Evolutionary conservation across 2,797 vertebrate species (phyloP).

Genomic region (Sternotherus odoratus): DNA sequence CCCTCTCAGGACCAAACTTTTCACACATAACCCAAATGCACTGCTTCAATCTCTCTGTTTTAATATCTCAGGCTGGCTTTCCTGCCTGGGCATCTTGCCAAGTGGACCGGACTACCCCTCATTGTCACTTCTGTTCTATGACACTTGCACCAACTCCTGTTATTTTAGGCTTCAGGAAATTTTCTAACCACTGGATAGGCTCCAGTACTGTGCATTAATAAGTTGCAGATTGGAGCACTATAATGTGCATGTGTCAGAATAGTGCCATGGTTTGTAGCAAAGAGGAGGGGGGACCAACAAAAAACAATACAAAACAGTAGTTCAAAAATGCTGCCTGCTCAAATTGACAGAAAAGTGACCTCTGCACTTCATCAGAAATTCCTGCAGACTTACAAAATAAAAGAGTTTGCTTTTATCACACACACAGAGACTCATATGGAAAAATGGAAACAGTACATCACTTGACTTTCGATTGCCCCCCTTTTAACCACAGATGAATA

Average conservation of each 20-base stretch:
- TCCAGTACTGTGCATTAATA: constrained; percentile 92
- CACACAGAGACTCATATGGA: constrained; percentile 87
- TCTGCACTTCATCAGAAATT: constrained; percentile 91
- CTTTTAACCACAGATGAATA: constrained; percentile 83
- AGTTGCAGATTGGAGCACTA: constrained; percentile 91
- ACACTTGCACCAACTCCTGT: constrained; percentile 80
- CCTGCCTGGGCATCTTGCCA: constrained; percentile 77
- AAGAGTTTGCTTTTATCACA: constrained; percentile 87
- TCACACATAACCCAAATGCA: constrained; percentile 62
- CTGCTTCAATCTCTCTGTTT: constrained; percentile 67
- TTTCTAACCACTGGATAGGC: constrained; percentile 86
- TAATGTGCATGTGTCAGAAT: constrained; percentile 86
- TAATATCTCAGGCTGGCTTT: constrained; percentile 79
- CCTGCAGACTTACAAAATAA: constrained; percentile 85
- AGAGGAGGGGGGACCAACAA: background rate
- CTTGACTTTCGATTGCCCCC: constrained; percentile 90
- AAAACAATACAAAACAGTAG: constrained; percentile 81
- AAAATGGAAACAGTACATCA: constrained; percentile 94
- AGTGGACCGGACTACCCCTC: constrained; percentile 73
- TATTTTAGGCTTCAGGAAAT: constrained; percentile 83
- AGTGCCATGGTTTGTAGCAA: constrained; percentile 79
- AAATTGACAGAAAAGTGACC: constrained; percentile 86
- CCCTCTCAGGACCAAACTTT: constrained; percentile 75
- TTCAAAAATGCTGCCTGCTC: constrained; percentile 82
- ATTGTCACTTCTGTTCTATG: constrained; percentile 83